Base-by-base conservation (phyloP, 2,888 invertebrate genomes). In the Mayetiola destructor region DNA sequence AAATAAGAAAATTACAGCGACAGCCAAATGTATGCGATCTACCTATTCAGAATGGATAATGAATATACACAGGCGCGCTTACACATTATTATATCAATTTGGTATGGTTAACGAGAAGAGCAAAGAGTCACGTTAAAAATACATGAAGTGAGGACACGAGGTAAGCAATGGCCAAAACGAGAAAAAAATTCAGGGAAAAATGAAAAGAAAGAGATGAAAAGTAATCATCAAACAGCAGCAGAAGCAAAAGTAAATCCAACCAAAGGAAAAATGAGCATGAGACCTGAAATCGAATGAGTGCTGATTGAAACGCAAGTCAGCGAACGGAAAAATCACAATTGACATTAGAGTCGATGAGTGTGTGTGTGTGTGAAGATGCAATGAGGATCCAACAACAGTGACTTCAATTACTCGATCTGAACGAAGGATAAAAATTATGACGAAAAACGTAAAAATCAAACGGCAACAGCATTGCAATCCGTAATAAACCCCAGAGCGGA, bases 1-100 rank as follows among this genome's bases (percentile, higher is more conserved):
- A 48, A 48, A 48, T 48, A 48, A 48, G 48, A 48, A 48, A 48
- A 48, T 48, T 48, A 48, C 48, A 48, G 48, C 48, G 48, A 48
- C 48, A 48, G 48, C 48, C 23, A 48, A 48, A 48, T 48, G 48
- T 48, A 27, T 48, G 48, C 48, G 23, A 48, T n/a, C n/a, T 27
- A 48, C 48, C 48, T 48, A 48, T 48, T 48, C 27, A 27, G 21
- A 42, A 42, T 48, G 48, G 48, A n/a, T 48, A 48, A n/a, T n/a
- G n/a, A n/a, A n/a, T n/a, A n/a, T n/a, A n/a, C n/a, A n/a, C n/a
- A n/a, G n/a, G n/a, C n/a, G n/a, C n/a, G n/a, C n/a, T n/a, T n/a
- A n/a, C n/a, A n/a, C n/a, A n/a, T n/a, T n/a, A n/a, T n/a, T n/a
- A n/a, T n/a, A n/a, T n/a, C n/a, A n/a, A n/a, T n/a, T n/a, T n/a